phyloP scores from a whole-genome alignment of 1,140 invertebrate genomes.

The Aphaenogaster rudis region DNA sequence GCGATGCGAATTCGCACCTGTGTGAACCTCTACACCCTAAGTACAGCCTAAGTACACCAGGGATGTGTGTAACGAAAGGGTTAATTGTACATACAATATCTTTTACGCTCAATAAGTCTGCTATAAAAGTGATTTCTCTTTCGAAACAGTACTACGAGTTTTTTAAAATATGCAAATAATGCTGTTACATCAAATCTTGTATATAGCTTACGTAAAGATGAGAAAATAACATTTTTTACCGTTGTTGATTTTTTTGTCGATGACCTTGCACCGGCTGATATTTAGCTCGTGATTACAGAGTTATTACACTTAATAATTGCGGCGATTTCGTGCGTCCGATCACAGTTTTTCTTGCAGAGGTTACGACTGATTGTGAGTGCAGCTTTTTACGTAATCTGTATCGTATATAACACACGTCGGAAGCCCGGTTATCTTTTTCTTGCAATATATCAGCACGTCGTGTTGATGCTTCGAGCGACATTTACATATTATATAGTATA shows the following conservation, averaged over 20 bases:
- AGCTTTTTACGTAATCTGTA: conserved; percentile 25
- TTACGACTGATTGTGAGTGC: neutral
- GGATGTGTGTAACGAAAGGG: no score
- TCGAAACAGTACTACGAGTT: neutral
- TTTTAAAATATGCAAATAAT: neutral
- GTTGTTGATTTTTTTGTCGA: neutral
- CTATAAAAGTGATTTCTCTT: neutral
- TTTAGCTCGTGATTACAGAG: conserved; percentile 13
- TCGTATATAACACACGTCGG: neutral
- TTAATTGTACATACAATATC: no score
- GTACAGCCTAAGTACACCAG: no score
- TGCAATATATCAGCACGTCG: neutral
- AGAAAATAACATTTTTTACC: neutral
- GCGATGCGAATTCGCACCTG: no score
- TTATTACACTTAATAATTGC: conserved; percentile 9
- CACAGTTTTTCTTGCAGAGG: conserved; percentile 1
- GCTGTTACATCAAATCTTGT: neutral
- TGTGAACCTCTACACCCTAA: no score
- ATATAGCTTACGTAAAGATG: neutral
- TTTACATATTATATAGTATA: neutral
- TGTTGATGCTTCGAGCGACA: neutral
- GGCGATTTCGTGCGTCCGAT: neutral
- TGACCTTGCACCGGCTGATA: neutral
- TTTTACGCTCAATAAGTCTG: neutral
- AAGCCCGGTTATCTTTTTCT: neutral